Conservation (phyloP, 2,113 vertebrate genomes). For the Tetrax tetrax region DNA sequence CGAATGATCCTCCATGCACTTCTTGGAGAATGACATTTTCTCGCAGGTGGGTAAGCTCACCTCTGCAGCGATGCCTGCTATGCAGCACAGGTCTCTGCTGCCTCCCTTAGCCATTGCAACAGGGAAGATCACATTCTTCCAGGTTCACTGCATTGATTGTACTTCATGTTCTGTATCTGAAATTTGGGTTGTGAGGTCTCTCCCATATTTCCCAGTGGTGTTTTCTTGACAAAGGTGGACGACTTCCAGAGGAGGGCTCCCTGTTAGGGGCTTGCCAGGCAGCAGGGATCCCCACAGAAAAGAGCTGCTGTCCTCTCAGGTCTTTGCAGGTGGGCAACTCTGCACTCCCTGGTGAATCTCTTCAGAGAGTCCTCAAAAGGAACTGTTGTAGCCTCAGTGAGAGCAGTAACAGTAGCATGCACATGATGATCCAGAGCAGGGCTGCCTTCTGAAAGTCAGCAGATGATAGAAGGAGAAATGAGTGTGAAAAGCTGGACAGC, state of each 20-base stretch:
- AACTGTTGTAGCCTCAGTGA: background rate
- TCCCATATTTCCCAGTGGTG: background rate
- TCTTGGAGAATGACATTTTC: background rate
- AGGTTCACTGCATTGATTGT: background rate
- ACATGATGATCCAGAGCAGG: background rate
- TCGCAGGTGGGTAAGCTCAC: background rate
- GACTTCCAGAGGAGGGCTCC: background rate
- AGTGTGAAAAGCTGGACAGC: background rate
- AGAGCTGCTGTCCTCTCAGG: background rate
- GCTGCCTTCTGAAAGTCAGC: background rate
- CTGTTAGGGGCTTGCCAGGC: background rate
- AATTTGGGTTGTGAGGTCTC: background rate
- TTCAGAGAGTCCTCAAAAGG: background rate
- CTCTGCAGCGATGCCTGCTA: rapidly evolving
- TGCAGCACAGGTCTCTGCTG: background rate
- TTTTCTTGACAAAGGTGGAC: background rate
- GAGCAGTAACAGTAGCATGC: background rate
- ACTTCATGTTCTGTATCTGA: background rate
- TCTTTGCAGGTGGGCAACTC: background rate
- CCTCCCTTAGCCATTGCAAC: background rate
- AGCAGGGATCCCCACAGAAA: background rate
- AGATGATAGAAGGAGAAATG: background rate
- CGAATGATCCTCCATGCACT: background rate
- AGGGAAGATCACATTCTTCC: background rate
- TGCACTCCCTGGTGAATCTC: background rate